Percentiles rank a stretch among this genome's conserved stretches.
phyloP scores from a whole-genome alignment of 1,140 invertebrate genomes.

The Solenopsis invicta region DNA sequence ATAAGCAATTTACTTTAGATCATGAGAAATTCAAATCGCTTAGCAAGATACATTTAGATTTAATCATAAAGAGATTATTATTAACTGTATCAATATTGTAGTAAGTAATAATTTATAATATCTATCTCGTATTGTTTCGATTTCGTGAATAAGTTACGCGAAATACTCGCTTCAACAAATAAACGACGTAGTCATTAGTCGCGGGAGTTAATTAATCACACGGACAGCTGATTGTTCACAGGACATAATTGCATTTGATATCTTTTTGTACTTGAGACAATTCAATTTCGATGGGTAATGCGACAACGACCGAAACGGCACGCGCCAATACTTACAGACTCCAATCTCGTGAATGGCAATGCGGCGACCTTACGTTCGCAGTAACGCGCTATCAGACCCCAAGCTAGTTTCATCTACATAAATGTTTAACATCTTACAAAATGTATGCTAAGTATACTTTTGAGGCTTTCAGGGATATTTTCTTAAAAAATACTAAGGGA shows the following conservation, averaged over 20 bases:
- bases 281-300: not conserved
- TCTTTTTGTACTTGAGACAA: not conserved
- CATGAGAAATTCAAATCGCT: not conserved
- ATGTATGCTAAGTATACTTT: not conserved
- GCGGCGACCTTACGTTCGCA: not conserved
- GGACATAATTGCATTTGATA: not conserved
- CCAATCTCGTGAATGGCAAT: not conserved
- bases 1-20: not conserved
- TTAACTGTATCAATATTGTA: not conserved
- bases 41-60: not conserved
- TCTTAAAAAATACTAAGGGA: too few species aligned
- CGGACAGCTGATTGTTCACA: not conserved
- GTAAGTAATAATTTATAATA: slow-evolving; percentile 10
- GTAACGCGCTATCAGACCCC: not conserved
- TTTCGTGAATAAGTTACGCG: slow-evolving; percentile 2
- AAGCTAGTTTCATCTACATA: not conserved
- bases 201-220: slow-evolving; percentile 1
- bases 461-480: too few species aligned
- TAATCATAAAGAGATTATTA: slow-evolving; percentile 1
- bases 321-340: not conserved
- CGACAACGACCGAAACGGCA: not conserved
- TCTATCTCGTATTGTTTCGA: not conserved
- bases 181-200: not conserved
- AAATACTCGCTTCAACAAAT: not conserved
- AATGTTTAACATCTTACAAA: not conserved